Evolutionary conservation across 2,888 invertebrate genomes (phyloP).

Genomic region (Hypena proboscidalis): DNA sequence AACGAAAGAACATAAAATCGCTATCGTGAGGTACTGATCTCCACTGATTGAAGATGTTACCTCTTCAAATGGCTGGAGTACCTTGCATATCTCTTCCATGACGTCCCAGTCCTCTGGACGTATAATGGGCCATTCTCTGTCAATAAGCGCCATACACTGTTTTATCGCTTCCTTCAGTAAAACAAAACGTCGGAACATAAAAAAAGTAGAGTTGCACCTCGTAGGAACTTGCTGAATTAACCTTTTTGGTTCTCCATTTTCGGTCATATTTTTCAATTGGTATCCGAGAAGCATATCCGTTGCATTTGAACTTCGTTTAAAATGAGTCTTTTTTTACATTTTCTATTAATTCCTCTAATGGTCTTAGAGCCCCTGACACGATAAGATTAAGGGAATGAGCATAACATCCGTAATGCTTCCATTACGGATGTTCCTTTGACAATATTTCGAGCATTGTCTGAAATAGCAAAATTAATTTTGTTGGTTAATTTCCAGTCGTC

Average conservation of each 20-base stretch:
- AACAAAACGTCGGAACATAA: conserved; percentile 5
- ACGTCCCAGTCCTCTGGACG: conserved; percentile 4
- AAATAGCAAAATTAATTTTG: conserved; percentile 52
- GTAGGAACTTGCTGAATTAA: conserved; percentile 4
- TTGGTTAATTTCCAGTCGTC: conserved; percentile 11
- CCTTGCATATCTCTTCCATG: neutral
- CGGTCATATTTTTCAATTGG: neutral
- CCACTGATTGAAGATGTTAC: conserved; percentile 25
- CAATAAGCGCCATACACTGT: conserved; percentile 12
- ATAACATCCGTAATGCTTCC: conserved; percentile 28
- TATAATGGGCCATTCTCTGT: conserved; percentile 12
- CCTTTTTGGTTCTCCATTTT: neutral
- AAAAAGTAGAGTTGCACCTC: conserved; percentile 4
- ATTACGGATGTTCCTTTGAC: conserved; percentile 17
- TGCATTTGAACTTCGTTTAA: conserved; percentile 5
- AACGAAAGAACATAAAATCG: too few species aligned
- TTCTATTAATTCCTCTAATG: conserved; percentile 21
- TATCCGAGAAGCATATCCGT: neutral
- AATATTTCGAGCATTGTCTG: conserved; percentile 43
- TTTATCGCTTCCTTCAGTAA: conserved; percentile 2
- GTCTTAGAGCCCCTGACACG: conserved; percentile 17
- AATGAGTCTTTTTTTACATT: conserved; percentile 6
- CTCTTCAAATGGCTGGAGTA: conserved; percentile 17
- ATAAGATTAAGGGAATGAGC: conserved; percentile 32
- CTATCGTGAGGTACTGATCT: conserved; percentile 27